phyloP scores from a whole-genome alignment of 2,888 invertebrate species.

The Temnothorax ravouxi region DNA sequence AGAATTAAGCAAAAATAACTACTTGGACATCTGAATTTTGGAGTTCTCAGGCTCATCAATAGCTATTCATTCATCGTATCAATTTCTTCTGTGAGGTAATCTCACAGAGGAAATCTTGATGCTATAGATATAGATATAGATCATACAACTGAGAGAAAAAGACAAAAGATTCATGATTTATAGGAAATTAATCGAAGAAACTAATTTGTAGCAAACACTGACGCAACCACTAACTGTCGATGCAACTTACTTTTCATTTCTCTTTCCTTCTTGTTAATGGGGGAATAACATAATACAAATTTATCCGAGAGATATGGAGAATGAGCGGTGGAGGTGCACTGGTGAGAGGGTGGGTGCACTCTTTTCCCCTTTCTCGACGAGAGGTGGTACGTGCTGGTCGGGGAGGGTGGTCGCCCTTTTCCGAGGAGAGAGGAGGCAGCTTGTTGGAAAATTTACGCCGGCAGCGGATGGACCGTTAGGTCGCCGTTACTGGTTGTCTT shows the following conservation, averaged over 20 bases:
- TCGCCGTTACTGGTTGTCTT: conserved; percentile 62
- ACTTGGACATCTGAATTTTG: neutral
- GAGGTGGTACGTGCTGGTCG: conserved; percentile 18
- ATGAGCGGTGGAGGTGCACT: neutral
- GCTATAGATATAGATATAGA: neutral
- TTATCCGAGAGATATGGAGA: conserved; percentile 19
- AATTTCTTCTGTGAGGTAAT: neutral
- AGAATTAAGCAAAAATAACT: neutral
- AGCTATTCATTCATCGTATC: no score
- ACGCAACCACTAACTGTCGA: neutral
- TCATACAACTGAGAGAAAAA: neutral
- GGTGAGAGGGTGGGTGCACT: conserved; percentile 31
- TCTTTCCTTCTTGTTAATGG: neutral
- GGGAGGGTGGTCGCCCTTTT: conserved; percentile 38
- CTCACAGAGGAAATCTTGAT: neutral
- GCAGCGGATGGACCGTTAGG: conserved; percentile 70
- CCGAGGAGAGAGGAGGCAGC: conserved; percentile 36
- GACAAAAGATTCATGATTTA: conserved; percentile 10
- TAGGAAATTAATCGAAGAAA: neutral
- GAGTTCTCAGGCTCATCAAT: neutral
- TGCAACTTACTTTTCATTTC: neutral
- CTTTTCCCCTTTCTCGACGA: conserved; percentile 4
- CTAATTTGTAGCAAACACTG: conserved; percentile 2
- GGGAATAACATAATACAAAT: conserved; percentile 28
- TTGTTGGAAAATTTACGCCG: conserved; percentile 73